phyloP scores from a whole-genome alignment of 2,888 invertebrate species.

The Drosophila atripex region DNA sequence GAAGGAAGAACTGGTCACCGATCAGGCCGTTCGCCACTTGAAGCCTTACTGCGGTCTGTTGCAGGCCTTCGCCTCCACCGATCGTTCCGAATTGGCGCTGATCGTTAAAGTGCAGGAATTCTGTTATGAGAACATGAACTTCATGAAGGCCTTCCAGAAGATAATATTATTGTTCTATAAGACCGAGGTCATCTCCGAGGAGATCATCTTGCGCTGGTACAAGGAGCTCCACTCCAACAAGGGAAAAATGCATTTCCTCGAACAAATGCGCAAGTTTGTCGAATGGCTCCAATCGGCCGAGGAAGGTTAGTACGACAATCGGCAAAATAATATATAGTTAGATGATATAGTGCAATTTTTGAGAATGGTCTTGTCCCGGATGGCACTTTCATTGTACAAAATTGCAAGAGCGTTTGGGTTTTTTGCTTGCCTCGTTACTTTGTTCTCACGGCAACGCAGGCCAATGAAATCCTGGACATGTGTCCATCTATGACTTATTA shows the following conservation, averaged over 20 bases:
- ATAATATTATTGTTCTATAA: conserved; percentile 98
- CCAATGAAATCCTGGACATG: conserved; percentile 80
- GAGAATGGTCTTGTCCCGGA: conserved; percentile 59
- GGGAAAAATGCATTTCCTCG: conserved; percentile 98
- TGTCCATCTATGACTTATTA: neutral
- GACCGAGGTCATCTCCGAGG: conserved; percentile 97
- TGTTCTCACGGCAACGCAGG: conserved; percentile 67
- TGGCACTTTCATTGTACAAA: conserved; percentile 66
- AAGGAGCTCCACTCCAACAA: conserved; percentile 96
- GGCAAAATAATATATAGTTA: neutral
- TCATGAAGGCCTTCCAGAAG: conserved; percentile 99
- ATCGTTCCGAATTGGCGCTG: conserved; percentile 94
- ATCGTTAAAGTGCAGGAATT: conserved; percentile 97
- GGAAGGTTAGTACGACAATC: conserved; percentile 86
- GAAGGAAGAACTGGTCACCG: conserved; percentile 97
- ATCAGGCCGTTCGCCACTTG: conserved; percentile 96
- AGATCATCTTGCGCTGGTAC: conserved; percentile 98
- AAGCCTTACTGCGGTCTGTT: conserved; percentile 94
- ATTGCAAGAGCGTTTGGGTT: conserved; percentile 77
- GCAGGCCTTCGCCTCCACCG: conserved; percentile 93
- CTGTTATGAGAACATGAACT: conserved; percentile 99
- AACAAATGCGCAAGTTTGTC: conserved; percentile 98
- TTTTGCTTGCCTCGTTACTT: conserved; percentile 81
- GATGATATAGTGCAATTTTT: conserved; percentile 66
- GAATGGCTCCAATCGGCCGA: conserved; percentile 99